Percentiles rank a stretch among this genome's conserved stretches.
Conservation (phyloP, 2,797 vertebrate species). For the Chanos chanos region DNA sequence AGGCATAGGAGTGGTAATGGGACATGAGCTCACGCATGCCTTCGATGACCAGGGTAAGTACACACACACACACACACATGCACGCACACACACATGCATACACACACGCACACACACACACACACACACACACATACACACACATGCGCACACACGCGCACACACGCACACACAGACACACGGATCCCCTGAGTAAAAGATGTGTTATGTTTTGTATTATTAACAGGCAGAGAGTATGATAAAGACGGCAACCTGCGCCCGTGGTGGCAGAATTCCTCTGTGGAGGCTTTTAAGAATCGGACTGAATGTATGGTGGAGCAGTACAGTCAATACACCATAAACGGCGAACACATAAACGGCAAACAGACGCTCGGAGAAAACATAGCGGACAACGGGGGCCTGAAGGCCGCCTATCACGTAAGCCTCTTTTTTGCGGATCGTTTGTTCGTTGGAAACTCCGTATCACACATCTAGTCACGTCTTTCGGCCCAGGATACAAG, state of each 20-base stretch:
- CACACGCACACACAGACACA: neutral
- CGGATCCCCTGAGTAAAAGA: no score
- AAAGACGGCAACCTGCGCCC: conserved; percentile 92
- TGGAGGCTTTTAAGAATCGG: conserved; percentile 88
- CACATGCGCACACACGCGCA: neutral
- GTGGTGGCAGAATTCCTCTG: conserved; percentile 94
- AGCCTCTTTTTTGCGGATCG: conserved; percentile 61
- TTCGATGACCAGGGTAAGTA: conserved; percentile 89
- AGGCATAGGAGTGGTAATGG: conserved; percentile 97
- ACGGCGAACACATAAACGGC: conserved; percentile 88
- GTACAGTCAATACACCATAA: conserved; percentile 83
- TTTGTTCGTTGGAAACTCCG: no score
- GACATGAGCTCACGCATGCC: conserved; percentile 93
- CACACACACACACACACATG: neutral
- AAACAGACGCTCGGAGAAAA: conserved; percentile 95
- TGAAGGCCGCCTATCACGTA: conserved; percentile 94
- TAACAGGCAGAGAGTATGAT: conserved; percentile 92
- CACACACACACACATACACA: neutral
- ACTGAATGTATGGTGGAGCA: conserved; percentile 92
- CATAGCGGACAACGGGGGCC: conserved; percentile 93
- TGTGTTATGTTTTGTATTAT: no score
- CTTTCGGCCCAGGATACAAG: no score
- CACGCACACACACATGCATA: neutral
- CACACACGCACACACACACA: neutral
- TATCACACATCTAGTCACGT: no score